phyloP scores from a whole-genome alignment of 2,113 vertebrate species.

The Neolamprologus longior region DNA sequence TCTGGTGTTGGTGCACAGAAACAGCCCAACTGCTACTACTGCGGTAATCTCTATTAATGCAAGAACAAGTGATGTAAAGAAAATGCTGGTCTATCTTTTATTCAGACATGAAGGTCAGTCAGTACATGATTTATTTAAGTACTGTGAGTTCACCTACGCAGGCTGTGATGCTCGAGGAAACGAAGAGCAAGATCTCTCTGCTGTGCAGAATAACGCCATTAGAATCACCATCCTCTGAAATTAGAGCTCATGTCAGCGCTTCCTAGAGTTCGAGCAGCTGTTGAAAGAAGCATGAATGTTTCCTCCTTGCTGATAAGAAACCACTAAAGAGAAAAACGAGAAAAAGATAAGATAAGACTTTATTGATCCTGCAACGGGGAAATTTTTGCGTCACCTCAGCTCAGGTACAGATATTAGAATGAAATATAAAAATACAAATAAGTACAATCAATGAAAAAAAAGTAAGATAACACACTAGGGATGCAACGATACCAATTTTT shows the following conservation, averaged over 20 bases:
- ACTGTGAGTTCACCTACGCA: not conserved
- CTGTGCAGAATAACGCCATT: not conserved
- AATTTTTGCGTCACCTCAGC: no score
- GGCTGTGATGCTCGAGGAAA: not conserved
- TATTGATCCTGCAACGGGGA: no score
- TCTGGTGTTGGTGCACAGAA: not conserved
- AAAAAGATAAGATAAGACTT: not conserved
- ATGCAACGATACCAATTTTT: no score
- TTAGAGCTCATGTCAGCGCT: accelerated
- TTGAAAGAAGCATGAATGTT: not conserved
- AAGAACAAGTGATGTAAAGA: not conserved
- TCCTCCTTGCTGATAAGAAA: not conserved
- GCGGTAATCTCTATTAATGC: accelerated
- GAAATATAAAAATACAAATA: no score
- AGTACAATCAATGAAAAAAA: no score
- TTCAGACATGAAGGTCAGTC: not conserved
- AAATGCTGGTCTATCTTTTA: not conserved
- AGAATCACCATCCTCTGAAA: not conserved
- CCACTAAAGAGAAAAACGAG: not conserved
- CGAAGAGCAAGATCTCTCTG: not conserved
- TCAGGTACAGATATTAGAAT: accelerated
- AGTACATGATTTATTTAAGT: not conserved
- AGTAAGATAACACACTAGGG: no score
- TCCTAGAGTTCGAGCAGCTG: not conserved
- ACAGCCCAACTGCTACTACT: not conserved